Evolutionary conservation across 1,140 invertebrate species (phyloP).

Genomic region (Globodera ellingtonae): DNA sequence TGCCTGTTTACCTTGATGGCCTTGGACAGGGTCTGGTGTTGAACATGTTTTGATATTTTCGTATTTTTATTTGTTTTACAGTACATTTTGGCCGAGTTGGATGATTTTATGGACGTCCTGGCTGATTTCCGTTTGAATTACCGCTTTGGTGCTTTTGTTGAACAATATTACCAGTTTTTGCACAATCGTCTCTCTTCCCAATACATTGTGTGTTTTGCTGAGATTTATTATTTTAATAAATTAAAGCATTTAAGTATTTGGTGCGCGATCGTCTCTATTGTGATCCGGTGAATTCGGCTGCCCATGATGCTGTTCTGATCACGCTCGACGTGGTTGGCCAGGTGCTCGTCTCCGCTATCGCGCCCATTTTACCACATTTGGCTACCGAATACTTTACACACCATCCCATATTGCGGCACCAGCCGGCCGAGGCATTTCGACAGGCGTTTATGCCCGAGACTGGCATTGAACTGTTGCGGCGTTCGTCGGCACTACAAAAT

Average conservation of each 20-base stretch:
- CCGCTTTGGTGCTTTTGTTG: conserved; percentile 51
- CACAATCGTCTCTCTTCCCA: conserved; percentile 51
- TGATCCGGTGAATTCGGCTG: conserved; percentile 38
- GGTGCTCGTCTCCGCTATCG: conserved; percentile 44
- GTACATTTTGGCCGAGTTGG: conserved; percentile 52
- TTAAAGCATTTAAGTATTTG: conserved; percentile 51
- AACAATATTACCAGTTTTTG: conserved; percentile 57
- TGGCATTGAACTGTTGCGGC: background rate
- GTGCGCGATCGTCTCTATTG: conserved; percentile 64
- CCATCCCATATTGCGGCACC: conserved; percentile 36
- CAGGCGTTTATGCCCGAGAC: background rate
- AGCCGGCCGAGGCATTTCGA: background rate
- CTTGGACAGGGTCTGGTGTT: conserved; percentile 18
- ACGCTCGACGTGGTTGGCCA: conserved; percentile 53
- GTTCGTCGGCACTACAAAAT: background rate
- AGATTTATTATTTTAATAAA: conserved; percentile 3
- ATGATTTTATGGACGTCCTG: conserved; percentile 30
- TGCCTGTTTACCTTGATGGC: background rate
- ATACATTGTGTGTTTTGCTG: conserved; percentile 51
- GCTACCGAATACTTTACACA: conserved; percentile 52
- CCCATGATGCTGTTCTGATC: conserved; percentile 51
- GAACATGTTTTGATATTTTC: background rate
- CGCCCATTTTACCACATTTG: conserved; percentile 61
- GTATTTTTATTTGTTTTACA: conserved; percentile 22
- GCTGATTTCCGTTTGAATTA: conserved; percentile 41